A percentile compares a stretch with the other conserved stretches of the same genome.
Evolutionary conservation across 2,888 invertebrate genomes (phyloP).

Genomic region (Drosophila monieri): DNA sequence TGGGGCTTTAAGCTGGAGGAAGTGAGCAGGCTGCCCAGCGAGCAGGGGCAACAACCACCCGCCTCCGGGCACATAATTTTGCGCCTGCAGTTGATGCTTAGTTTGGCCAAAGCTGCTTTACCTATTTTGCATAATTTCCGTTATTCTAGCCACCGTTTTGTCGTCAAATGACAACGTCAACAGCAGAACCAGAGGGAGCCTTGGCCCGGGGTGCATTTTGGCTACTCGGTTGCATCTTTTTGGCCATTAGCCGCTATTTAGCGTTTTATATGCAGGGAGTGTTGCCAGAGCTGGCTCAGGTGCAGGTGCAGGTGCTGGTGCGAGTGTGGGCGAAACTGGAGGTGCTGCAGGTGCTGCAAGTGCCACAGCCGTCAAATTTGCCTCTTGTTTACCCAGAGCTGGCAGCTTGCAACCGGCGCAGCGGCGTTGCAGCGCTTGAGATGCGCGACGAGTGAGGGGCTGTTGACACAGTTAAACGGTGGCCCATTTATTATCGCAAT

Average conservation of each 20-base stretch:
- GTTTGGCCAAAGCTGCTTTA: slow-evolving; percentile 73
- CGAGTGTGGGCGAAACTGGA: background rate
- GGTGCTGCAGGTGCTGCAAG: slow-evolving; percentile 13
- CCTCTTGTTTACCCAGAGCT: slow-evolving; percentile 14
- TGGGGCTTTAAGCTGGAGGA: background rate
- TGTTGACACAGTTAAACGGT: slow-evolving; percentile 72
- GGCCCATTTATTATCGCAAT: slow-evolving; percentile 70
- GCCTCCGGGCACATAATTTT: slow-evolving; percentile 66
- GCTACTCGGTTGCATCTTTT: slow-evolving; percentile 33
- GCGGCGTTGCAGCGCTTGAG: background rate
- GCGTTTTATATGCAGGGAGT: slow-evolving; percentile 63
- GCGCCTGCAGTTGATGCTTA: slow-evolving; percentile 69
- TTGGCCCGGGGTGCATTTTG: slow-evolving; percentile 22
- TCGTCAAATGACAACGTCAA: slow-evolving; percentile 43
- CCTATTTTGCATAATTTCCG: slow-evolving; percentile 78
- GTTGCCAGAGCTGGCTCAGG: slow-evolving; percentile 6
- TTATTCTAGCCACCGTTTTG: slow-evolving; percentile 52
- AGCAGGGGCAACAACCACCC: slow-evolving; percentile 17
- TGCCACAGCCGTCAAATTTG: slow-evolving; percentile 21
- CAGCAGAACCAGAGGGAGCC: slow-evolving; percentile 34
- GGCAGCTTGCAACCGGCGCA: background rate
- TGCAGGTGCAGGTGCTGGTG: background rate
- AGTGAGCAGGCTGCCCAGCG: background rate
- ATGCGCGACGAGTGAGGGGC: slow-evolving; percentile 37
- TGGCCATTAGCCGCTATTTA: slow-evolving; percentile 59